Evolutionary conservation across 2,797 vertebrate species (phyloP), one percentile per base, ranked within the genome.

Genomic region (Argya squamiceps): DNA sequence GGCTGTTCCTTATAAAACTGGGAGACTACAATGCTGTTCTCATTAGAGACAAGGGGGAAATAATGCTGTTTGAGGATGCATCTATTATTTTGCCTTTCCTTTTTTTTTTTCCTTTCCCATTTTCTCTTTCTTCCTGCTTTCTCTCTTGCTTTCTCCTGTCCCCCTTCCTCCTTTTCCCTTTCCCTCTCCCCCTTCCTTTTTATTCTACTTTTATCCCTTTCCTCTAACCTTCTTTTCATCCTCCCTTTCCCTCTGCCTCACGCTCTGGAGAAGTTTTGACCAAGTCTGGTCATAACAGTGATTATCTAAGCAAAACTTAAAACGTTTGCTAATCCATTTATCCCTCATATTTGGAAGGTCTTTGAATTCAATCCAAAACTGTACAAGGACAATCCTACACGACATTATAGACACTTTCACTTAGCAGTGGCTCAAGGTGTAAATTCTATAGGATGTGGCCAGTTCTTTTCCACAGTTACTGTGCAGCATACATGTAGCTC

Each of bases 251-350:
- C 15, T 15, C 7, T 53, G 4, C 23, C 20, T 83, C 5, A 3
- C 10, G 9, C 11, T 69, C 27, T 7, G 1, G 22, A 75, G 22
- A 67, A 67, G 36, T 75, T 83, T 71, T 67, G 24, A 44, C 29
- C n/a, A 62, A 81, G 60, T n/a, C 32, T 65, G 27, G 17, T 32
- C 12, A 23, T 55, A 32, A 44, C 16, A 60, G 17, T 65, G 67
- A 41, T n/a, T 19, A 39, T 24, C 30, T 73, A 65, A 74, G 26
- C 16, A 77, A 43, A 74, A 75, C 4, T 24, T 12, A 78, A 85
- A 94, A 32, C 12, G 50, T 47, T 78, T 80, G n/a, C 24, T n/a
- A 83, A 80, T 62, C 20, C n/a, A 55, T 9, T 75, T 94, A 74
- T 22, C 21, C 18, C 15, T 84, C 29, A 24, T 71, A 60, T 81